Conservation (phyloP, 2,888 invertebrate genomes). For the Clivina fossor region DNA sequence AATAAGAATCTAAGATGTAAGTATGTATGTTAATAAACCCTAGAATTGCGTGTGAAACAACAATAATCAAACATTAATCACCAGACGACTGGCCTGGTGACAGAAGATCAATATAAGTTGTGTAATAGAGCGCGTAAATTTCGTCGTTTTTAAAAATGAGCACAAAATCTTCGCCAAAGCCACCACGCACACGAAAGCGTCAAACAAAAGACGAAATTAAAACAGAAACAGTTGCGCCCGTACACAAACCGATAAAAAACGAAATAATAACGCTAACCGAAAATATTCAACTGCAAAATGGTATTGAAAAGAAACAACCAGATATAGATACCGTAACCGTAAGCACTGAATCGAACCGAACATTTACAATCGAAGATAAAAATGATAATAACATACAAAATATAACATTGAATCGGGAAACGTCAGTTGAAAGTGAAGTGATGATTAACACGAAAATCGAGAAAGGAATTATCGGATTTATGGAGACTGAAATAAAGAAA, state of each 20-base stretch:
- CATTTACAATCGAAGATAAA: constrained; percentile 45
- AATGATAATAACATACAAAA: constrained; percentile 46
- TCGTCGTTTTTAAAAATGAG: constrained; percentile 40
- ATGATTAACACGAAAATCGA: constrained; percentile 59
- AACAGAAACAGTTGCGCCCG: constrained; percentile 52
- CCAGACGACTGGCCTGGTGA: not conserved
- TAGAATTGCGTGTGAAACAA: not conserved
- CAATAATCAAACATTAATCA: constrained; percentile 6
- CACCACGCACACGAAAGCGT: constrained; percentile 44
- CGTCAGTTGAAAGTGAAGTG: constrained; percentile 60
- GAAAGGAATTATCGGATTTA: constrained; percentile 51
- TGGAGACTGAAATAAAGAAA: constrained; percentile 51
- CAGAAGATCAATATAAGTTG: constrained; percentile 10
- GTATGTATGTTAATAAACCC: not conserved
- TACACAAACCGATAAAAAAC: constrained; percentile 47
- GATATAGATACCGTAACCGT: constrained; percentile 47
- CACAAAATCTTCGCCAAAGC: constrained; percentile 45
- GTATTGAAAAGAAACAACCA: constrained; percentile 42
- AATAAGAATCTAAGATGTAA: too few species aligned
- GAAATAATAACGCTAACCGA: constrained; percentile 30
- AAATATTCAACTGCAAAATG: constrained; percentile 41
- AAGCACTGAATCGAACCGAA: constrained; percentile 48
- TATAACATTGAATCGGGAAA: constrained; percentile 51
- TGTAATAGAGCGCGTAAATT: too few species aligned
- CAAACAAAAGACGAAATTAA: constrained; percentile 50